Evolutionary conservation across 2,888 invertebrate species (phyloP).

Genomic region (Chloromyia formosa): DNA sequence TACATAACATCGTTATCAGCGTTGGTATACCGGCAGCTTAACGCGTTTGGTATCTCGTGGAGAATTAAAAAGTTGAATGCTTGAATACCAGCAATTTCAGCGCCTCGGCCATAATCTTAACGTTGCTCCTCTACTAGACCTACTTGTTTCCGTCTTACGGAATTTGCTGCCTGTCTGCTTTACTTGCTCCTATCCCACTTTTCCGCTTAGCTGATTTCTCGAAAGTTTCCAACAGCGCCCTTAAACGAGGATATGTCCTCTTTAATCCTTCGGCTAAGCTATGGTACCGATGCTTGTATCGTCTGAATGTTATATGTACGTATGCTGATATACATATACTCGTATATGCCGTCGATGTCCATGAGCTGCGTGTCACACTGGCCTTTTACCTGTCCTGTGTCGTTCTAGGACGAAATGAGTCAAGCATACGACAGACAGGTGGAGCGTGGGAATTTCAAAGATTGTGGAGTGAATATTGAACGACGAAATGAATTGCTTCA

Average conservation of each 20-base stretch:
- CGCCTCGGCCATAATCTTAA: not conserved
- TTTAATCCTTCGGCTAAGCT: not conserved
- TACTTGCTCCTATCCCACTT: not conserved
- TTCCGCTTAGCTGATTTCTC: conserved; percentile 33
- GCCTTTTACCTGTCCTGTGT: not conserved
- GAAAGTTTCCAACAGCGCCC: conserved; percentile 3
- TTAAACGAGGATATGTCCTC: conserved; percentile 12
- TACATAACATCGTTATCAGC: not conserved
- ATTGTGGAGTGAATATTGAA: not conserved
- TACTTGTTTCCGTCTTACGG: not conserved
- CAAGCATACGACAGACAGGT: not conserved
- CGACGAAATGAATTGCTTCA: not conserved
- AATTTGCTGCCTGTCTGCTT: not conserved
- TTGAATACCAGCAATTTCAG: conserved; percentile 1
- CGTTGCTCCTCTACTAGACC: not conserved
- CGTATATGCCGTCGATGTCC: not conserved
- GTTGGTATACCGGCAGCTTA: not conserved
- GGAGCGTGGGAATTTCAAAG: not conserved
- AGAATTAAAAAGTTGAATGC: conserved; percentile 16
- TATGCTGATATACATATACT: not conserved
- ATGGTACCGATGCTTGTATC: not conserved
- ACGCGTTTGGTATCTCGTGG: not conserved
- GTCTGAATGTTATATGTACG: not conserved
- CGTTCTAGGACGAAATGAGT: not conserved
- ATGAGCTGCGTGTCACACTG: too few species aligned